These are phyloP conservation scores for Mionectes olivaceus DNA, from an alignment of 2,797 vertebrate species.

Conservation along the genomic window DNA sequence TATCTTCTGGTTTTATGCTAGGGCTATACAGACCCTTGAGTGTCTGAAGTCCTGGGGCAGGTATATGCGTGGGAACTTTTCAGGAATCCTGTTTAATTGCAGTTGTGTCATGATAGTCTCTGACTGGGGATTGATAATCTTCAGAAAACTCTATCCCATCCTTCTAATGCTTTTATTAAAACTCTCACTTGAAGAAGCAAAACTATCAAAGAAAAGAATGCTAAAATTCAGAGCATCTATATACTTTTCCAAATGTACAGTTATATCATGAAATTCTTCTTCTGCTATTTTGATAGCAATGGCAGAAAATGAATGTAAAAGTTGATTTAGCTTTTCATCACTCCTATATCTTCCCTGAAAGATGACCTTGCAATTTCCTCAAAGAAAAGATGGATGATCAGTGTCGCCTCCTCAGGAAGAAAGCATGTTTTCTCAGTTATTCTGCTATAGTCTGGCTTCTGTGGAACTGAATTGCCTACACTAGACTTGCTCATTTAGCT, in stretches of 20 bases:
- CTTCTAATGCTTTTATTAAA: background rate
- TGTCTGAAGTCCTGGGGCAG: background rate
- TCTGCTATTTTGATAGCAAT: background rate
- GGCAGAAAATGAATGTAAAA: background rate
- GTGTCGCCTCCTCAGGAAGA: background rate
- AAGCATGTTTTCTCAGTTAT: background rate
- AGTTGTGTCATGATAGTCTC: background rate
- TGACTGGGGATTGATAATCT: background rate
- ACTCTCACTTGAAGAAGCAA: background rate
- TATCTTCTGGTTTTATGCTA: background rate
- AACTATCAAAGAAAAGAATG: background rate
- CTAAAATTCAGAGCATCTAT: background rate
- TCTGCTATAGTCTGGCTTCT: background rate
- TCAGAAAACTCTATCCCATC: background rate
- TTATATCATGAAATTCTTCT: background rate
- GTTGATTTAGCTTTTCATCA: background rate
- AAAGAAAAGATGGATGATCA: background rate
- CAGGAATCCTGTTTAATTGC: background rate
- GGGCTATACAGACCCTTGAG: background rate
- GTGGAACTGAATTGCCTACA: background rate
- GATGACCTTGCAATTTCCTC: background rate
- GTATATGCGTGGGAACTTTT: background rate
- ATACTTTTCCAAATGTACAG: background rate
- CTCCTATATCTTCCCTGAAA: background rate
- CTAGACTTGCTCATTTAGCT: background rate